These are phyloP conservation scores for Toxostoma redivivum DNA, from an alignment of 2,113 vertebrate species.

Conservation along the genomic window DNA sequence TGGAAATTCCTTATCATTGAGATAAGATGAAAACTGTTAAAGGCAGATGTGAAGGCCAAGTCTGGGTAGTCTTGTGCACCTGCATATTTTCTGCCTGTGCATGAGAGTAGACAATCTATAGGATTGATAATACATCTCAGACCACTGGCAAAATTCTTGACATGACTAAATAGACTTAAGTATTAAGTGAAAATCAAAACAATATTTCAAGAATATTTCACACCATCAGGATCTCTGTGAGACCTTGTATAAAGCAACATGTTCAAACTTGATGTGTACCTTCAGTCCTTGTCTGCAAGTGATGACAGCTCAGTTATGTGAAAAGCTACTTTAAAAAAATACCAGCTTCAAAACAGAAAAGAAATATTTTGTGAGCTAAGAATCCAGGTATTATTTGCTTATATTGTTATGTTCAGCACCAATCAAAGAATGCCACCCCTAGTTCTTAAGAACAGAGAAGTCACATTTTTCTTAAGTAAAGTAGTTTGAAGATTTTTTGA, in stretches of 20 bases:
- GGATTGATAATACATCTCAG: neutral
- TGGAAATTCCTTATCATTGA: neutral
- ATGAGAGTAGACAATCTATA: neutral
- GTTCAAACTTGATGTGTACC: constrained; percentile 1
- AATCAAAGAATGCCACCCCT: neutral
- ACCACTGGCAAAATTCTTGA: neutral
- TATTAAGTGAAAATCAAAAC: neutral
- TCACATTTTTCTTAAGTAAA: neutral
- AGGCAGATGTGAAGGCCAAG: constrained; percentile 11
- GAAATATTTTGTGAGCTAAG: neutral
- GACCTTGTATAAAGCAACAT: neutral
- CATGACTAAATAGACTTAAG: neutral
- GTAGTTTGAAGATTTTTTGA: neutral
- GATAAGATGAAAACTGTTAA: constrained; percentile 31
- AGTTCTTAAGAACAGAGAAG: neutral
- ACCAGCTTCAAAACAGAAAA: neutral
- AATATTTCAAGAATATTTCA: neutral
- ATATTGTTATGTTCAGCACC: neutral
- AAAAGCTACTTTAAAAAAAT: constrained; percentile 23
- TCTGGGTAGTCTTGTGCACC: neutral
- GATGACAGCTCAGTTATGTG: neutral
- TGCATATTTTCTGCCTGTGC: neutral
- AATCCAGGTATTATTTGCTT: neutral
- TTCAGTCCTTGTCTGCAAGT: neutral
- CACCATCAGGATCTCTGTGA: neutral